These are phyloP conservation scores for Pemphredon lugubris DNA, from an alignment of 2,888 invertebrate species.

Conservation along the genomic window DNA sequence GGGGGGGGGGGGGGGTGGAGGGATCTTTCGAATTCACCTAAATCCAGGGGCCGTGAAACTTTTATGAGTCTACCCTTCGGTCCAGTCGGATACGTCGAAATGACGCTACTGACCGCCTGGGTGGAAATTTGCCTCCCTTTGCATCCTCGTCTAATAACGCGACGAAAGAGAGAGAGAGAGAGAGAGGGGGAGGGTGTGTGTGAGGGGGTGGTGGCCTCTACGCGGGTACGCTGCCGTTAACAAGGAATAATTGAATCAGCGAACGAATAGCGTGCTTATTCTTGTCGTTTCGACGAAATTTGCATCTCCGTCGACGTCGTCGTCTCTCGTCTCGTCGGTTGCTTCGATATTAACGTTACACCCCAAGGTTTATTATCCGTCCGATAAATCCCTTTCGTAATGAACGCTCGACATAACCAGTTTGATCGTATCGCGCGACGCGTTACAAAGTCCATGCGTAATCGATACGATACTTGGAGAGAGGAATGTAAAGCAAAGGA, in stretches of 20 bases:
- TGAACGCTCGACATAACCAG: too few relatives aligned
- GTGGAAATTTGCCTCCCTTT: constrained; percentile 32
- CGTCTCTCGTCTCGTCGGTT: background rate
- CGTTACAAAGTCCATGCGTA: background rate
- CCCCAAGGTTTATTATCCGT: too few relatives aligned
- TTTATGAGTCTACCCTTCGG: constrained; percentile 65
- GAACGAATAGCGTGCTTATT: constrained; percentile 23
- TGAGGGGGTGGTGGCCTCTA: constrained; percentile 26
- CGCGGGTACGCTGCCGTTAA: constrained; percentile 38
- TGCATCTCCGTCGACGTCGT: background rate
- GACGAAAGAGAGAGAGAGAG: constrained; percentile 56
- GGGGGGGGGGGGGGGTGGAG: constrained; percentile 35
- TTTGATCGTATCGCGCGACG: background rate
- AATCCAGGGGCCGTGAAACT: constrained; percentile 67
- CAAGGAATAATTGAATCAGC: constrained; percentile 66
- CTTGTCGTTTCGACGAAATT: background rate
- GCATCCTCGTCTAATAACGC: constrained; percentile 55
- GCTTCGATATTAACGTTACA: background rate
- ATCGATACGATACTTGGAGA: background rate
- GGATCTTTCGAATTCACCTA: constrained; percentile 54
- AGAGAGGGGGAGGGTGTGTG: too few relatives aligned
- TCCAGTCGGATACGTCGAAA: constrained; percentile 57
- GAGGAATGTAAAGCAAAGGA: constrained; percentile 18
- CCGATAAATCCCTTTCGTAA: too few relatives aligned
- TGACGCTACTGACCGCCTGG: constrained; percentile 63